Conservation (phyloP, 2,113 vertebrate genomes). For the Rhagologus leucostigma region DNA sequence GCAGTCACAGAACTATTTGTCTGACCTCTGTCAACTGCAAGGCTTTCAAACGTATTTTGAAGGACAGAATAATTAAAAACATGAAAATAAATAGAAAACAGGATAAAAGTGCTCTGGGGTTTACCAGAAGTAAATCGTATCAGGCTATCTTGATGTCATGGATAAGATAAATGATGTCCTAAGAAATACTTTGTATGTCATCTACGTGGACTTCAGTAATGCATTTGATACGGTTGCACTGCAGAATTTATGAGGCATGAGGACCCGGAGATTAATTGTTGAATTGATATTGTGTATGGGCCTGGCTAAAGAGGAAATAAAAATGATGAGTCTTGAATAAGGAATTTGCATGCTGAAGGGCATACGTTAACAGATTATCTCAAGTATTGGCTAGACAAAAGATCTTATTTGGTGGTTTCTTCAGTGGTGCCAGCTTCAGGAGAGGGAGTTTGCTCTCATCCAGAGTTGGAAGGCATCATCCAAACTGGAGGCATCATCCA, state of each 20-base stretch:
- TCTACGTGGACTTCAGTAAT: not conserved
- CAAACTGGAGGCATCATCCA: not conserved
- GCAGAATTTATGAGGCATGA: conserved; percentile 10
- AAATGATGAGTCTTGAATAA: conserved; percentile 30
- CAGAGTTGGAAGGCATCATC: not conserved
- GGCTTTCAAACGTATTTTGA: not conserved
- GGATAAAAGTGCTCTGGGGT: not conserved
- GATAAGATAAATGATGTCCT: not conserved
- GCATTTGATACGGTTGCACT: not conserved
- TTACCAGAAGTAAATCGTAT: not conserved
- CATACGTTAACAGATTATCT: not conserved
- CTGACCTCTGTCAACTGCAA: not conserved
- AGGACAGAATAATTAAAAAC: conserved; percentile 16
- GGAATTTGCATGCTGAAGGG: conserved; percentile 39
- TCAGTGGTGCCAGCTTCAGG: not conserved
- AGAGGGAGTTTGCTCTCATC: not conserved
- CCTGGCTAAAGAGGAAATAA: conserved; percentile 31
- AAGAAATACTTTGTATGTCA: not conserved
- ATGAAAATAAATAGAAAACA: not conserved
- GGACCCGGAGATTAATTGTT: not conserved
- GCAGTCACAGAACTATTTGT: not conserved
- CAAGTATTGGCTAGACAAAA: not conserved
- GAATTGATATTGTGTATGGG: not conserved
- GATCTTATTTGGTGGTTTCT: not conserved
- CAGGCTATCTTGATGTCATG: not conserved